Evolutionary conservation across 2,797 vertebrate species (phyloP), one percentile per base, ranked within the genome.

Genomic region (Threskiornis aethiopicus): DNA sequence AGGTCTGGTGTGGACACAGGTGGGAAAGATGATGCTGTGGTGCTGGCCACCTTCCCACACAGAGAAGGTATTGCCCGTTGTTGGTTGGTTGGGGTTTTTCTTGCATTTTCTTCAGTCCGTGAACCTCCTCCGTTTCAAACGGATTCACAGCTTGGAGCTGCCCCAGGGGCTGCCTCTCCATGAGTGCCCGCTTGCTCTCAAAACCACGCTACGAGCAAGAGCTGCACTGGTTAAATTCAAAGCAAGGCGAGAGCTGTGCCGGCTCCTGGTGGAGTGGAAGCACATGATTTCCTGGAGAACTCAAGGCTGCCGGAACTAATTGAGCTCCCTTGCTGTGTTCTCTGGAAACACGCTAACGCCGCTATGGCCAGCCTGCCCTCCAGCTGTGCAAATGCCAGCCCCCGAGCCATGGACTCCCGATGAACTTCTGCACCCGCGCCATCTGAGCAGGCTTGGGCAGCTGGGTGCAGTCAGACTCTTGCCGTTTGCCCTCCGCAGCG

Each of bases 381-480:
- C 33, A 4, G 37, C 80, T 8, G 25, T 12, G 78, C 17, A 1
- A 28, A 17, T 1, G 20, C 75, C 76, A 83, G 64, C 47, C 37
- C 41, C 1, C 1, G 24, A 39, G 37, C 58, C 0, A 0, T 1
- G 67, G 24, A 5, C 26, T 6, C 42, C 39, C 0, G 1, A 1
- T 0, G 46, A 54, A 1, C 6, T 16, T 51, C 64, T 11, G 54
- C 51, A 1, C 26, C 29, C 3, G 1, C 1, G 11, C 46, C 44
- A 5, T 8, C 49, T 1, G 5, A 37, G 65, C 35, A 4, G 35
- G n/a, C 47, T 29, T 6, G 28, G 57, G 16, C 25, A 69, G 59
- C 42, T 10, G 29, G 61, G 26, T 33, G 62, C 62, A 22, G 49
- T 28, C 1, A 1, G 39, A 2, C 35, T 31, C 42, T 17, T 8